Percentiles rank a stretch among this genome's conserved stretches.
Evolutionary conservation across 2,797 vertebrate species (phyloP).

Genomic region (Babyrousa celebensis): DNA sequence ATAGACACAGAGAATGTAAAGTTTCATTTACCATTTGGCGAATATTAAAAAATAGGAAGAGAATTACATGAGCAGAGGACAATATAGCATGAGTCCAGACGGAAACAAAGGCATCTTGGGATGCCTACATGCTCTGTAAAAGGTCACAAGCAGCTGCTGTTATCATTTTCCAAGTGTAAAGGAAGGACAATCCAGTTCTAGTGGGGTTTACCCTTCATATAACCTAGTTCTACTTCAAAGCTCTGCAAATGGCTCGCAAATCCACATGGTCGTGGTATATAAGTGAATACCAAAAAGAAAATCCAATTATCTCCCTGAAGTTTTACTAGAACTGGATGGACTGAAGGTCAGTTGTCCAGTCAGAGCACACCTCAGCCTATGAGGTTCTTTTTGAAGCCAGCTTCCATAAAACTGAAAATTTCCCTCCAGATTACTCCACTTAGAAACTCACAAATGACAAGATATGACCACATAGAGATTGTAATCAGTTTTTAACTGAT

Average conservation of each 20-base stretch:
- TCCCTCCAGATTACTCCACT: background rate
- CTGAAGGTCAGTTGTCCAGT: background rate
- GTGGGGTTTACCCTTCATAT: background rate
- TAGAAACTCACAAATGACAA: background rate
- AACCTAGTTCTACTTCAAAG: background rate
- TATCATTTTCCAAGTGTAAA: background rate
- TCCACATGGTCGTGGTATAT: background rate
- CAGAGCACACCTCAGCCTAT: background rate
- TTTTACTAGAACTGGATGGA: background rate
- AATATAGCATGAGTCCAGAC: background rate
- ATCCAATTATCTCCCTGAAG: background rate
- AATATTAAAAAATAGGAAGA: background rate
- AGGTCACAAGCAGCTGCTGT: background rate
- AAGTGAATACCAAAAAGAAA: background rate
- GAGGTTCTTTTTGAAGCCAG: background rate
- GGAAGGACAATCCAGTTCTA: background rate
- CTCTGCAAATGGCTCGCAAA: background rate
- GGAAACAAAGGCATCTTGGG: background rate
- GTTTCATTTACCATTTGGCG: background rate
- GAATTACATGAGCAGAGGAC: background rate
- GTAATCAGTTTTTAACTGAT: background rate
- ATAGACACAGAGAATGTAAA: background rate
- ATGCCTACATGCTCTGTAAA: background rate
- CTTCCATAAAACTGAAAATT: background rate
- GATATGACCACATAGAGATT: background rate